Conservation (phyloP, 2,113 vertebrate species). For the Eulemur macaco region DNA sequence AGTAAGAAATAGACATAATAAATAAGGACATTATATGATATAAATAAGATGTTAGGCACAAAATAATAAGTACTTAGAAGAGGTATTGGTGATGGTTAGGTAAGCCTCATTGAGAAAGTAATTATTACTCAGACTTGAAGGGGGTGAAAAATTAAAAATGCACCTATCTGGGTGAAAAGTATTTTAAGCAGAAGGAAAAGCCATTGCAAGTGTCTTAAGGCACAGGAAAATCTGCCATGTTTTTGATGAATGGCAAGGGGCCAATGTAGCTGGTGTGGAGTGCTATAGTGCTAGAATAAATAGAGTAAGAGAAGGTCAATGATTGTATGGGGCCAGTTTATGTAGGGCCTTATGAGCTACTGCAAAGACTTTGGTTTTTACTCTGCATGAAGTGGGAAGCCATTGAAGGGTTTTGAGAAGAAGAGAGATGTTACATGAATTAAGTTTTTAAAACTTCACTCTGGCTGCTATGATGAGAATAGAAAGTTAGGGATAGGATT, state of each 20-base stretch:
- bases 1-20: background rate
- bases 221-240: background rate
- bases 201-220: background rate
- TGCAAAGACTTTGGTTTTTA: background rate
- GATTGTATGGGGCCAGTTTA: background rate
- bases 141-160: background rate
- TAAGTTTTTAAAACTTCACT: background rate
- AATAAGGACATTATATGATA: background rate
- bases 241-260: background rate
- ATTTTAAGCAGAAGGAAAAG: constrained; percentile 10
- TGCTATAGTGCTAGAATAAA: background rate
- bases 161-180: background rate
- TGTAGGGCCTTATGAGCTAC: too few species aligned
- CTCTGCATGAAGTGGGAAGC: background rate
- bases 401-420: background rate
- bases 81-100: background rate
- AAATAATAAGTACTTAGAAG: constrained; percentile 14
- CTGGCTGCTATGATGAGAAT: background rate
- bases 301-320: background rate
- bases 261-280: background rate
- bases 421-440: background rate
- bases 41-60: background rate
- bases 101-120: background rate
- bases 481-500: background rate
- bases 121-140: constrained; percentile 5